Evolutionary conservation across 92 coral and sea anemone species (phyloP), one percentile per base, ranked within the genome.

Genomic region (Hydrozoanthus gracilis): DNA sequence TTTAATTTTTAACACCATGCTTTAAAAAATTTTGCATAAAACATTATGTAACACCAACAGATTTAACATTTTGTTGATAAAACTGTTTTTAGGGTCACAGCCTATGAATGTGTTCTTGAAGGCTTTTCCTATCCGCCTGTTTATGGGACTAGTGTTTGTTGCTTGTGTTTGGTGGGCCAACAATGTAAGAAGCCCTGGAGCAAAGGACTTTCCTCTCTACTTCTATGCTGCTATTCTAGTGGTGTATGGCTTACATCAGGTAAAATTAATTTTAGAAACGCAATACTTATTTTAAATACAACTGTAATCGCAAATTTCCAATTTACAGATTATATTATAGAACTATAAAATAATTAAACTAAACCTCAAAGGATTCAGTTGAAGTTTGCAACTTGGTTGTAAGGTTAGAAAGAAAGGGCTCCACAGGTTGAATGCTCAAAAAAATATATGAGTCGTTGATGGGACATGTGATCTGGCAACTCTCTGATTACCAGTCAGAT

Each of bases 161-260:
- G 46, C 82, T 11, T 91, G 96, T 87, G 99, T 96, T 2, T 96
- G 96, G 98, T 96, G 99, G 99, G 91, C 99, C 13, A 92, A 92
- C 76, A 77, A 91, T 75, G 95, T 93, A 2, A 93, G 99, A 54
- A 82, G 76, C 8, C 96, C 98, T 50, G 96, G 94, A 44, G 92
- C 90, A 79, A 87, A 95, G 44, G 89, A 84, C 60, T 96, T 86
- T 20, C 99, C 99, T 47, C 27, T 83, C 71, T 90, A 94, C 88
- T 96, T 95, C 80, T 96, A 95, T 83, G 82, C 86, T 55, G 87
- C 88, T 14, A 87, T 96, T 39, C 78, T 96, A 44, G 35, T 95
- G 44, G 87, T 89, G 39, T 96, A 96, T 95, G 99, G 96, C 39
- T 73, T 90, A 17, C 98, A 96, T 65, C 99, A 96, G 98, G 99